Conservation (phyloP, 2,113 vertebrate species). For the Pelecanoides urinatrix region DNA sequence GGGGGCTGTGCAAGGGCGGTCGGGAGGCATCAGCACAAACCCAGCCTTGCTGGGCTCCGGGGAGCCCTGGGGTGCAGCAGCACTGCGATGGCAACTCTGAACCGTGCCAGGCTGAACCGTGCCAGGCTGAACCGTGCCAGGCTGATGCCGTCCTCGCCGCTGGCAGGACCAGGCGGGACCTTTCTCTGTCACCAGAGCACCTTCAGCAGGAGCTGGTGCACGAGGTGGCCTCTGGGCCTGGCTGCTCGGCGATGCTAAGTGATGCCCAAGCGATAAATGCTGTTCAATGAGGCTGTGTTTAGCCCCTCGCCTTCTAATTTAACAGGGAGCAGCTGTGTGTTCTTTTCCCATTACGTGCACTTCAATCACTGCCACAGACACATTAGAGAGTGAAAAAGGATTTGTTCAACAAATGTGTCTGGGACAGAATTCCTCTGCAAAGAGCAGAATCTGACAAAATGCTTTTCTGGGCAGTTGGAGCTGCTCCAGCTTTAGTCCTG, state of each 20-base stretch:
- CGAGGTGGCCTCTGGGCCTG: rapidly evolving
- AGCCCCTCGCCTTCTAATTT: not conserved
- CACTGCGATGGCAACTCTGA: rapidly evolving
- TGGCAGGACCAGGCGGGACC: not conserved
- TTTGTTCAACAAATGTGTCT: not conserved
- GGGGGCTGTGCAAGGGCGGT: not conserved
- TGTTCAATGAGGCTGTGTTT: not conserved
- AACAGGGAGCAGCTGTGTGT: not conserved
- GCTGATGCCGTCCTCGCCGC: not conserved
- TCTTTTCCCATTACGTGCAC: not conserved
- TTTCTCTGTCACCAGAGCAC: not conserved
- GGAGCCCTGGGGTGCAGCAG: not conserved
- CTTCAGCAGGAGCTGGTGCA: not conserved
- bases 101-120: not conserved
- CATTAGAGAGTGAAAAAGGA: not conserved
- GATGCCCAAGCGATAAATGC: not conserved
- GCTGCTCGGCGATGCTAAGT: not conserved
- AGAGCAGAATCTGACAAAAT: not conserved
- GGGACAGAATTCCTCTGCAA: not conserved
- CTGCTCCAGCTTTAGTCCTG: not conserved
- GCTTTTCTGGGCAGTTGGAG: not conserved
- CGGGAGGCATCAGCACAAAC: not conserved
- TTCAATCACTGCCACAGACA: not conserved
- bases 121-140: not conserved
- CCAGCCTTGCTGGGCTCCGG: not conserved